Conservation (phyloP, 2,113 vertebrate species). For the Mesembrinibis cayennensis region DNA sequence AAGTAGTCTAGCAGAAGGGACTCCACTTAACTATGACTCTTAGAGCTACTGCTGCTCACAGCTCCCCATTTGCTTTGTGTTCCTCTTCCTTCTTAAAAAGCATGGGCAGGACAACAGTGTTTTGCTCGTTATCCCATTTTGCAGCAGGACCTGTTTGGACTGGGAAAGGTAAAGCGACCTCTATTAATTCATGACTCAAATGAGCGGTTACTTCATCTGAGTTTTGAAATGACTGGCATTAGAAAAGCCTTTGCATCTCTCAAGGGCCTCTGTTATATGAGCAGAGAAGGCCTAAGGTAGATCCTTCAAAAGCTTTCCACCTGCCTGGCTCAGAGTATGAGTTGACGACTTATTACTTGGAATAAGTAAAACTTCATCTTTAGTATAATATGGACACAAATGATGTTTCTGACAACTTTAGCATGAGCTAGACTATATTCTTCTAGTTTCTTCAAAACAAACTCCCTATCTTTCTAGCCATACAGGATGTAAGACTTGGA, state of each 20-base stretch:
- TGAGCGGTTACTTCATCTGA: neutral
- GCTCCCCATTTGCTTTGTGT: neutral
- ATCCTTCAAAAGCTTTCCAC: neutral
- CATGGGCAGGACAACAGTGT: neutral
- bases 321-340: neutral
- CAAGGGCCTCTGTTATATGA: neutral
- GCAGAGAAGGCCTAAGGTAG: neutral
- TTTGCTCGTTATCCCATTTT: neutral
- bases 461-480: neutral
- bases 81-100: neutral
- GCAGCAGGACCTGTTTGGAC: neutral
- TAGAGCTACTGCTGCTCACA: neutral
- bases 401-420: neutral
- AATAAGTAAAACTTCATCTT: neutral
- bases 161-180: neutral
- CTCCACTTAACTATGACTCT: neutral
- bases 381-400: neutral
- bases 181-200: neutral
- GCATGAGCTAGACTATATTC: neutral
- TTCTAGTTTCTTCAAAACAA: neutral
- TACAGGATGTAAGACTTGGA: neutral
- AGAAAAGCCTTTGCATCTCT: neutral
- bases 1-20: neutral
- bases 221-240: neutral
- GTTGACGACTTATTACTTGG: neutral